These are phyloP conservation scores for Pelusios castaneus DNA, from an alignment of 2,113 vertebrate species.

Conservation along the genomic window DNA sequence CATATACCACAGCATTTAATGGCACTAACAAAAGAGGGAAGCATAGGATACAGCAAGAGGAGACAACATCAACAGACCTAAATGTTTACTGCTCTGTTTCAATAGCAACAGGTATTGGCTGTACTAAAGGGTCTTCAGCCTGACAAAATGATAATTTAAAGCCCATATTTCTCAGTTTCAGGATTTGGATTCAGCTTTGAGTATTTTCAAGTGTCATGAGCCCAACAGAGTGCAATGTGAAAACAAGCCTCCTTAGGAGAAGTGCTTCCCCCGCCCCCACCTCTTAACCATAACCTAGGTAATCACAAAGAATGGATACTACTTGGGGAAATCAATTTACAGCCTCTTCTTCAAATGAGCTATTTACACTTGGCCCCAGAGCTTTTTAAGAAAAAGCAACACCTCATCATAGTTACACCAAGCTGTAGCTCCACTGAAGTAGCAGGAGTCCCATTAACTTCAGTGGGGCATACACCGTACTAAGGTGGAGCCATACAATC, in stretches of 20 bases:
- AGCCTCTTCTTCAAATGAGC: background rate
- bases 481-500: fast-evolving
- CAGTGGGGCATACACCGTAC: background rate
- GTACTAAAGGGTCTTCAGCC: background rate
- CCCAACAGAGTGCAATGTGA: background rate
- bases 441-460: background rate
- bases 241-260: background rate
- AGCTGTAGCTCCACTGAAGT: background rate
- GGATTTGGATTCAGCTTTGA: background rate
- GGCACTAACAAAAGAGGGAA: background rate
- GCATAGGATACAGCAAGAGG: background rate
- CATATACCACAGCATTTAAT: background rate
- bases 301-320: background rate
- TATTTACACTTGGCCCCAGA: background rate
- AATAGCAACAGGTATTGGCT: background rate
- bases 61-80: background rate
- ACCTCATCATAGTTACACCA: background rate
- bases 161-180: background rate
- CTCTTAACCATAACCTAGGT: background rate
- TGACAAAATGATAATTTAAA: background rate
- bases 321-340: fast-evolving
- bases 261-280: background rate
- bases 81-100: background rate
- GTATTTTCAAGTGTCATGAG: background rate
- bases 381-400: background rate